Base-by-base conservation (phyloP, 2,113 vertebrate species). In the Periophthalmus modestus region DNA sequence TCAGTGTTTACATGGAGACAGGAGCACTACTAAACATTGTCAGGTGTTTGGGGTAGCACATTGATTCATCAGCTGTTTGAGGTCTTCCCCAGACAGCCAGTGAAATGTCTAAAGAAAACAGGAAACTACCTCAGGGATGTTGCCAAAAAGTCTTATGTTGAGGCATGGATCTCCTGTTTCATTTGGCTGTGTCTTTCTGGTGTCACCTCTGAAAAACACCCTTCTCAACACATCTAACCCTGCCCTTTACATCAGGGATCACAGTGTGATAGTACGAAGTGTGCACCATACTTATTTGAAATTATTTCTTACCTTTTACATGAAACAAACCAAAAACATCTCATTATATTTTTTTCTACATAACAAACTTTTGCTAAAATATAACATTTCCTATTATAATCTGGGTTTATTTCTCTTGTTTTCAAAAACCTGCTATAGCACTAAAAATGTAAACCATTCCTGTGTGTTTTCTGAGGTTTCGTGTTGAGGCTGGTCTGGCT, bases 21-120 rank as follows among this genome's bases (percentile, higher is more conserved):
- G 81, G 79, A 84, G 62, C 57, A 5, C 70, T n/a, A 66, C 70
- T 91, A 91, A 90, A 92, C 79, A 80, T 66, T 36, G 87, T 86
- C 82, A 83, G 90, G 87, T 92, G 91, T 91, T 77, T 70, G 69
- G 77, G 71, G 80, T 79, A 86, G 70, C 61, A 46, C 73, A 63
- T 66, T 79, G 80, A 83, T 82, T 82, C 57, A 87, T 88, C 71
- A 50, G 66, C 73, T 77, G 73, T 52, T 70, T 69, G 39, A 72
- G 71, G 69, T 55, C 50, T 71, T 58, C 47, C 68, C 59, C 55
- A 73, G 69, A 71, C 19, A 34, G 55, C 52, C 58, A 66, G 72
- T 34, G 34, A 84, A 80, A 79, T 73, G 36, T 62, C 46, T 36
- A 62, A 6, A 0, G 28, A 62, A 28, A 50, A 77, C 46, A 63